phyloP scores from a whole-genome alignment of 2,113 vertebrate species.

The Corydoras maculifer region DNA sequence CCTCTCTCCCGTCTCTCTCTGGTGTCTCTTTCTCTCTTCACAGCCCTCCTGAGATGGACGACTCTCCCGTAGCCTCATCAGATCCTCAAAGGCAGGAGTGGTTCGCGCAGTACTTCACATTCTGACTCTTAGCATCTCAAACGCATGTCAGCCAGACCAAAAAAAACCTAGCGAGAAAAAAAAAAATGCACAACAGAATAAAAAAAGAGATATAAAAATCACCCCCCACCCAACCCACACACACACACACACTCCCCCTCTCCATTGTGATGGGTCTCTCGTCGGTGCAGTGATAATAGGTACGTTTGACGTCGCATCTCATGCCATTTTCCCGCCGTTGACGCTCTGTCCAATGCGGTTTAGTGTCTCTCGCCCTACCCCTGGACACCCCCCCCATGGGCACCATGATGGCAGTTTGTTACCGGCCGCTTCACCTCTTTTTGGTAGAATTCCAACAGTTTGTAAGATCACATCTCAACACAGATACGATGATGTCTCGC shows the following conservation, averaged over 20 bases:
- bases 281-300: slow-evolving; percentile 65
- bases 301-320: slow-evolving; percentile 64
- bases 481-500: slow-evolving; percentile 79
- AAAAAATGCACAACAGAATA: slow-evolving; percentile 30
- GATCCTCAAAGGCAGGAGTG: slow-evolving; percentile 95
- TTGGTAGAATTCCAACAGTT: slow-evolving; percentile 87
- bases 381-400: slow-evolving; percentile 50
- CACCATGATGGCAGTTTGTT: slow-evolving; percentile 86
- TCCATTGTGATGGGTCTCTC: slow-evolving; percentile 64
- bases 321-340: slow-evolving; percentile 63
- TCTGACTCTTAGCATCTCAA: slow-evolving; percentile 78
- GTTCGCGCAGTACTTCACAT: slow-evolving; percentile 98
- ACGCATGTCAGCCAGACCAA: slow-evolving; percentile 78
- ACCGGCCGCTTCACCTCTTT: slow-evolving; percentile 81
- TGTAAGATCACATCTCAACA: slow-evolving; percentile 73
- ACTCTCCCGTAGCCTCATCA: slow-evolving; percentile 77
- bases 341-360: slow-evolving; percentile 54
- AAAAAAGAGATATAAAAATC: slow-evolving; percentile 48
- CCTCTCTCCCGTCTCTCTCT: slow-evolving; percentile 17
- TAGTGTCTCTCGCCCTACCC: slow-evolving; percentile 34
- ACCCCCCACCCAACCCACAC: not conserved
- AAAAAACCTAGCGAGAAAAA: slow-evolving; percentile 31
- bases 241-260: slow-evolving; percentile 14
- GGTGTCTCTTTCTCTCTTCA: slow-evolving; percentile 10
- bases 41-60: slow-evolving; percentile 94